phyloP scores from a whole-genome alignment of 2,888 invertebrate species.

The Calameuta pallipes region DNA sequence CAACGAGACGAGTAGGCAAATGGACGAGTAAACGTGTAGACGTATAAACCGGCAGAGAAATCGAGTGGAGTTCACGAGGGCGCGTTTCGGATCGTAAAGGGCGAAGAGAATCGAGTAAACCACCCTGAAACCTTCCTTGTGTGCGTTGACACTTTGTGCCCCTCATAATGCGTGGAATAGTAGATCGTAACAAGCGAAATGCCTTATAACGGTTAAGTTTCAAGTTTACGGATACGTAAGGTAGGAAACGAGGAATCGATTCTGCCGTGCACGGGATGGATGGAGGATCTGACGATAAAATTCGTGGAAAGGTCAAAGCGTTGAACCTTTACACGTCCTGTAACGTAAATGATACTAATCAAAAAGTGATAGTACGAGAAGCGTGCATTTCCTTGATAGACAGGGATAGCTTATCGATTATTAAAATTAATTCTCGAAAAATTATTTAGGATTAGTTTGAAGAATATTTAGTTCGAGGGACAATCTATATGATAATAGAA shows the following conservation, averaged over 20 bases:
- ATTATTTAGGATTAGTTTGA: neutral
- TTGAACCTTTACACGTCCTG: neutral
- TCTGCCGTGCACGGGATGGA: neutral
- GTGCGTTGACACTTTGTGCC: neutral
- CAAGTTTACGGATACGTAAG: neutral
- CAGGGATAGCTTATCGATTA: neutral
- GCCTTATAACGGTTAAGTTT: neutral
- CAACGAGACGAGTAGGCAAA: neutral
- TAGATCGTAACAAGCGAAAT: neutral
- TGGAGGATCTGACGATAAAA: neutral
- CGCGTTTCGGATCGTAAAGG: neutral
- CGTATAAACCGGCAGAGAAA: neutral
- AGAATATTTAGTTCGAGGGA: neutral
- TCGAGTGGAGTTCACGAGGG: neutral
- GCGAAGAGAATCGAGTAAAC: neutral
- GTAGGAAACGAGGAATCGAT: neutral
- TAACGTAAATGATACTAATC: neutral
- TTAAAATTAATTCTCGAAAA: neutral
- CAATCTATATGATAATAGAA: neutral
- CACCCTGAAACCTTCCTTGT: neutral
- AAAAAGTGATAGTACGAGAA: neutral
- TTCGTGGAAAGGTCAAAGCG: neutral
- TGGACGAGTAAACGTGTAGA: neutral
- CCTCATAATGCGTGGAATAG: neutral
- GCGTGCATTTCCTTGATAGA: neutral